These are phyloP conservation scores for Gymnoscopelus braueri DNA, from an alignment of 2,797 vertebrate genomes.

Conservation along the genomic window DNA sequence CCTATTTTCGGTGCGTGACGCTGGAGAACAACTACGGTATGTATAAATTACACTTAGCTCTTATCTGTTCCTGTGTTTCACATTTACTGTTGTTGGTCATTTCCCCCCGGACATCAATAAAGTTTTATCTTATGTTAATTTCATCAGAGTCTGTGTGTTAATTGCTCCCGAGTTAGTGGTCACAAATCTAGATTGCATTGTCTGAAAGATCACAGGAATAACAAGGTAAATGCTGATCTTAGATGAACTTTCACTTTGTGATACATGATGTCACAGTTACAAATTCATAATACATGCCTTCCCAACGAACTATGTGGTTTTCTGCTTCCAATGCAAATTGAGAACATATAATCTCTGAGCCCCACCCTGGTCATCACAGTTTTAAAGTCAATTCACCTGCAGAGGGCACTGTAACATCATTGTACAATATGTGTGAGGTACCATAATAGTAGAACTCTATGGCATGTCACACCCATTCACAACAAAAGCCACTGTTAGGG, in stretches of 20 bases:
- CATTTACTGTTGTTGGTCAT: no score
- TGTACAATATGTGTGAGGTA: conserved; percentile 13
- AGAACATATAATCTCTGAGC: conserved; percentile 31
- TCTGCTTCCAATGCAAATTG: conserved; percentile 30
- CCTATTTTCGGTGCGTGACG: no score
- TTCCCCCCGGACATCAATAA: no score
- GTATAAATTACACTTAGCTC: no score
- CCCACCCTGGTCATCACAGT: conserved; percentile 21
- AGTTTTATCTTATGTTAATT: no score
- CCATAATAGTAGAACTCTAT: conserved; percentile 3
- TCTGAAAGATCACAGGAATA: neutral
- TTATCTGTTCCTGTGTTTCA: no score
- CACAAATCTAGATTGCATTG: neutral
- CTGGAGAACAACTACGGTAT: no score
- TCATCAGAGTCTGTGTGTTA: no score
- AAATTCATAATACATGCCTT: conserved; percentile 27
- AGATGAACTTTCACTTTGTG: conserved; percentile 7
- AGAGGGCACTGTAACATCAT: conserved; percentile 67
- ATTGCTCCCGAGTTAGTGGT: no score
- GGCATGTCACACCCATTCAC: conserved; percentile 12
- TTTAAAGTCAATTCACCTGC: conserved; percentile 45
- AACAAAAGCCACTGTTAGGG: conserved; percentile 7
- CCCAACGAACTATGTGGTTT: conserved; percentile 42
- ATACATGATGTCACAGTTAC: conserved; percentile 22
- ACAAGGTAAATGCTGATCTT: neutral